A percentile compares a stretch with the other conserved stretches of the same genome.
phyloP scores from a whole-genome alignment of 2,113 vertebrate species.

The Sinocyclocheilus maitianheensis region DNA sequence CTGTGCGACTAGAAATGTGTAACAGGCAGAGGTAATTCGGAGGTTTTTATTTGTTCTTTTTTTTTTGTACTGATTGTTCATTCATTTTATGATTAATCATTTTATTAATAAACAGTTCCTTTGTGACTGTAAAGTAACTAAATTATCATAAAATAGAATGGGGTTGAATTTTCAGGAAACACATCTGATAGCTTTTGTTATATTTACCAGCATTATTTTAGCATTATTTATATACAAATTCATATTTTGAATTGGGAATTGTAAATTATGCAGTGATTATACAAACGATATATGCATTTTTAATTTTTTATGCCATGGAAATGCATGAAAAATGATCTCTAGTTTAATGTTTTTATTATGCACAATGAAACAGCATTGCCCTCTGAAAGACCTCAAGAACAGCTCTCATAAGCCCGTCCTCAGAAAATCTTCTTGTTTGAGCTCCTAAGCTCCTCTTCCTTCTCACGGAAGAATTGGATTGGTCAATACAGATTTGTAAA shows the following conservation, averaged over 20 bases:
- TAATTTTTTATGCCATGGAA: neutral
- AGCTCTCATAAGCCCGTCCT: slow-evolving; percentile 47
- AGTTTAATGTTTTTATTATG: slow-evolving; percentile 6
- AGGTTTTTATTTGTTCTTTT: neutral
- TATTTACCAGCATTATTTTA: neutral
- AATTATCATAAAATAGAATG: neutral
- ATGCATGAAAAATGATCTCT: neutral
- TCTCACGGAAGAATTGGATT: slow-evolving; percentile 37
- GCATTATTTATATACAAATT: neutral
- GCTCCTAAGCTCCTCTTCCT: slow-evolving; percentile 46
- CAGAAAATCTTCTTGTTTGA: slow-evolving; percentile 47
- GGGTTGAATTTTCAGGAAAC: neutral
- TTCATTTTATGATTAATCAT: too few relatives aligned
- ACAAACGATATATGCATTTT: neutral
- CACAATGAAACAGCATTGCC: neutral
- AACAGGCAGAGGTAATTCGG: neutral
- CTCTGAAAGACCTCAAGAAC: slow-evolving; percentile 40
- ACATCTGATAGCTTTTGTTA: neutral
- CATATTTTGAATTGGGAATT: neutral
- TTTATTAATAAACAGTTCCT: neutral
- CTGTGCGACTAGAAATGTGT: too few relatives aligned
- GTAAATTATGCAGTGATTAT: neutral
- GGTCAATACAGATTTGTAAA: slow-evolving; percentile 62
- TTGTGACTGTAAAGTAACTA: neutral
- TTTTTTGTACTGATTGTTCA: neutral